Conservation (phyloP, 2,113 vertebrate species). For the Vulpes ferrilata region DNA sequence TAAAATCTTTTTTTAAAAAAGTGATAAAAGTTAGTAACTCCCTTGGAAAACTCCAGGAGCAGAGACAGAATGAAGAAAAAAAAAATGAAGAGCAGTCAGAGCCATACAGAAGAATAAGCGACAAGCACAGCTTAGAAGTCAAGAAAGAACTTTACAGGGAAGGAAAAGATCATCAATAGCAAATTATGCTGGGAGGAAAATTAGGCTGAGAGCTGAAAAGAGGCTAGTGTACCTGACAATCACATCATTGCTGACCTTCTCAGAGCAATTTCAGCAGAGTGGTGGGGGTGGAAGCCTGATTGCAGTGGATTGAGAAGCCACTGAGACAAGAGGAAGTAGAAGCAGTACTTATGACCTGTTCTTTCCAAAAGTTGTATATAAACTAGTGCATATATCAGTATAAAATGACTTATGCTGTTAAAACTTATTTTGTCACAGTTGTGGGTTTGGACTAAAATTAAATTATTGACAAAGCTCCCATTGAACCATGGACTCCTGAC, state of each 20-base stretch:
- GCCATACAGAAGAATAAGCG: neutral
- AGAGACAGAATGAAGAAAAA: neutral
- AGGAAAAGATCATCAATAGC: neutral
- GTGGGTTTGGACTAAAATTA: neutral
- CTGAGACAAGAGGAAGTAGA: neutral
- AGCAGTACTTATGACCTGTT: neutral
- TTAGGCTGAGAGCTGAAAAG: neutral
- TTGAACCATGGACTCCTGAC: neutral
- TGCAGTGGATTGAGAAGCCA: neutral
- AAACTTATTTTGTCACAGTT: neutral
- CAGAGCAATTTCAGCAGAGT: neutral
- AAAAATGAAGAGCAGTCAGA: neutral
- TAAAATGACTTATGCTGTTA: neutral
- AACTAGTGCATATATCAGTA: neutral
- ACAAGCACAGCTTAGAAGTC: neutral
- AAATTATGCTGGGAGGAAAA: neutral
- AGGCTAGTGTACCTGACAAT: neutral
- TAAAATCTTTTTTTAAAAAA: too few species aligned
- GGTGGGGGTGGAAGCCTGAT: neutral
- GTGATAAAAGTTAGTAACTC: too few species aligned
- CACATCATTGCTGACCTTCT: constrained; percentile 47
- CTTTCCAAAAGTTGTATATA: neutral
- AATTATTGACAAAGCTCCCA: constrained; percentile 10
- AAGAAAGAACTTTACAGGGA: neutral
- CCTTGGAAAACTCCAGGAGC: neutral